These are phyloP conservation scores for Himalopsyche anomala DNA, from an alignment of 2,888 invertebrate genomes.

Conservation along the genomic window DNA sequence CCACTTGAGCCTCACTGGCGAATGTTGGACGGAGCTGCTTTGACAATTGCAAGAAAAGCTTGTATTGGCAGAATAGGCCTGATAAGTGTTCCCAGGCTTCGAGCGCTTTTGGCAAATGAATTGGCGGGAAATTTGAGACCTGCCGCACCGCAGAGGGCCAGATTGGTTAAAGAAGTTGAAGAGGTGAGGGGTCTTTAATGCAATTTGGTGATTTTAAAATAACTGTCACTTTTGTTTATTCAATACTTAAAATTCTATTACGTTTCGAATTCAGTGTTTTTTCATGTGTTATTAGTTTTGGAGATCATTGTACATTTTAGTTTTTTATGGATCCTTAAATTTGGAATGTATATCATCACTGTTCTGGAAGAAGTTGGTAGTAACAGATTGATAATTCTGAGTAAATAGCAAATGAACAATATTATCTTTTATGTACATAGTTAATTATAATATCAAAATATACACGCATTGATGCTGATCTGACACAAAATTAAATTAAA, in stretches of 20 bases:
- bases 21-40: slow-evolving; percentile 73
- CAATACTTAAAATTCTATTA: too few species aligned
- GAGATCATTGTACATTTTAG: too few species aligned
- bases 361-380: too few species aligned
- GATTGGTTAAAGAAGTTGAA: slow-evolving; percentile 73
- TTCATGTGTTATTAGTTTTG: not conserved
- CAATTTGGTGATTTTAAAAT: not conserved
- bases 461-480: too few species aligned
- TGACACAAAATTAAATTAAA: too few species aligned
- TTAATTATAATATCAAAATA: too few species aligned
- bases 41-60: slow-evolving; percentile 72
- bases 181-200: slow-evolving; percentile 68
- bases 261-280: not conserved
- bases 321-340: too few species aligned
- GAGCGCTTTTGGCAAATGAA: slow-evolving; percentile 73
- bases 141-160: slow-evolving; percentile 72
- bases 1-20: slow-evolving; percentile 73
- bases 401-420: too few species aligned
- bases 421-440: too few species aligned
- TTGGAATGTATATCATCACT: too few species aligned
- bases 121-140: slow-evolving; percentile 72
- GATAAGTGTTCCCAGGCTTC: slow-evolving; percentile 73
- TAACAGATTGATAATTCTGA: too few species aligned
- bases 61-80: slow-evolving; percentile 66
- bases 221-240: too few species aligned